A percentile compares a stretch with the other conserved stretches of the same genome.
Evolutionary conservation across 2,797 vertebrate genomes (phyloP).

Genomic region (Pachyuromys duprasi): DNA sequence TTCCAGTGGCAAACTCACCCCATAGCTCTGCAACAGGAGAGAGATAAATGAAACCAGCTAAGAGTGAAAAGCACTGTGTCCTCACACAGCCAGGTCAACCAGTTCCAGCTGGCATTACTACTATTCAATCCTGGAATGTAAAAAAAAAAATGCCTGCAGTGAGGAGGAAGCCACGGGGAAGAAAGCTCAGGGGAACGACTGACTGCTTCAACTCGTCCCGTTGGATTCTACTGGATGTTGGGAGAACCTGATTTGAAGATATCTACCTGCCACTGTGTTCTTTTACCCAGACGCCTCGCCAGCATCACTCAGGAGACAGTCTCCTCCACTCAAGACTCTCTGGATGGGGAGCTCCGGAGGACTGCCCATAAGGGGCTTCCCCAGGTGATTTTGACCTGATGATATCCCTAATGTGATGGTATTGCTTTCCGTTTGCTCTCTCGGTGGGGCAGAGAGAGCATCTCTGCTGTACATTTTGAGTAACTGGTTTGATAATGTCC

Average conservation of each 20-base stretch:
- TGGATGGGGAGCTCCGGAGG: no score
- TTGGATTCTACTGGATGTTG: background rate
- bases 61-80: background rate
- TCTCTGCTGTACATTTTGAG: background rate
- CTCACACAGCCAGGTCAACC: background rate
- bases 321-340: background rate
- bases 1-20: background rate
- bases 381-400: background rate
- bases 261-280: background rate
- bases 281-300: background rate
- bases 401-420: background rate
- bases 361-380: background rate
- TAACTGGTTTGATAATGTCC: background rate
- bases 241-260: background rate
- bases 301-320: background rate
- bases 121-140: background rate
- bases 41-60: background rate
- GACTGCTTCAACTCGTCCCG: background rate
- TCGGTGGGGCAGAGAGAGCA: background rate
- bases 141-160: background rate
- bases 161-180: background rate
- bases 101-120: background rate
- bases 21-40: background rate
- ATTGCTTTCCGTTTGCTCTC: rapidly evolving
- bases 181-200: background rate